A percentile compares a stretch with the other conserved stretches of the same genome.
Evolutionary conservation across 2,113 vertebrate genomes (phyloP).

Genomic region (Rhinolophus sinicus): DNA sequence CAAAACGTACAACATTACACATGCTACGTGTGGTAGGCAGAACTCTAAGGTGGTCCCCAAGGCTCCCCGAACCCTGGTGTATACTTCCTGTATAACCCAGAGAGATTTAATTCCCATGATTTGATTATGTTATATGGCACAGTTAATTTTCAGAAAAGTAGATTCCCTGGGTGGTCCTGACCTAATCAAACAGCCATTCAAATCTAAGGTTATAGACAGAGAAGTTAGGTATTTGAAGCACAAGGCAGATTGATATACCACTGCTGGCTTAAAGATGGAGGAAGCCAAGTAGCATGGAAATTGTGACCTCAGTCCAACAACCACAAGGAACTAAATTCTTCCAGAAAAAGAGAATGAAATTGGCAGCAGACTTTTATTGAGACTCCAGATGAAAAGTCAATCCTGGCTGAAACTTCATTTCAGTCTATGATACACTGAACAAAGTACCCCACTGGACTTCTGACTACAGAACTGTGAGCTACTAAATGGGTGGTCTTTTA

Average conservation of each 20-base stretch:
- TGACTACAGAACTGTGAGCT: not conserved
- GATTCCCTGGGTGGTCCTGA: not conserved
- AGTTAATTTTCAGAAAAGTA: not conserved
- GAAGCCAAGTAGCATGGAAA: not conserved
- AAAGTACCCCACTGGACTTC: not conserved
- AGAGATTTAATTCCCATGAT: not conserved
- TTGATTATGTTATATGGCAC: not conserved
- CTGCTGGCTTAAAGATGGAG: not conserved
- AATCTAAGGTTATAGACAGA: not conserved
- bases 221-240: not conserved
- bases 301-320: not conserved
- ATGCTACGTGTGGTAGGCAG: not conserved
- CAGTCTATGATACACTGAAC: not conserved
- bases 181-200: not conserved
- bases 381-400: not conserved
- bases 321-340: not conserved
- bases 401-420: not conserved
- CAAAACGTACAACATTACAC: not conserved
- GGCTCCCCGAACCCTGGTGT: not conserved
- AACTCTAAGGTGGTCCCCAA: not conserved
- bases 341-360: not conserved
- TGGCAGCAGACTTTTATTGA: not conserved
- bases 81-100: not conserved
- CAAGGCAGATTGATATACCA: not conserved
- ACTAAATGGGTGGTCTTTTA: not conserved